Evolutionary conservation across 2,797 vertebrate genomes (phyloP), one percentile per base, ranked within the genome.

Genomic region (Oryzias sinensis): DNA sequence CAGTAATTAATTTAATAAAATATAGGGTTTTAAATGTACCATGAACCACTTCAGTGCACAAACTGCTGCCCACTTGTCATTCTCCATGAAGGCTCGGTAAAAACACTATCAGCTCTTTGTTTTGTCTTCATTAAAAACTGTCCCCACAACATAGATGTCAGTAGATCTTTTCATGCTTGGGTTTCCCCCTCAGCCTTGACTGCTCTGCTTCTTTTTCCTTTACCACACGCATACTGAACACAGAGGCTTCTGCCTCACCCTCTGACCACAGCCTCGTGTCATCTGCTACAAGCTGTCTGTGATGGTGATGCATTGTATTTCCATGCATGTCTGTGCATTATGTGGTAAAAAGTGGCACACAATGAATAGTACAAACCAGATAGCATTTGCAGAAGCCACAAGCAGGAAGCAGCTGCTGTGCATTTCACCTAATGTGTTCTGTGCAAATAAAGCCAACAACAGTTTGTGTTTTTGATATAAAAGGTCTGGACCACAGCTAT

Each of bases 401-500:
- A 17, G 68, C 16, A 56, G 20, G n/a, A 43, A 53, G 27, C n/a
- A 16, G 43, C 22, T 49, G 33, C 53, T 51, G 63, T 25, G 4
- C 43, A 20, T 61, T 73, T 53, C 14, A 52, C 53, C 46, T 70
- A 8, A 40, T 17, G 42, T 18, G 24, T 16, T 13, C 9, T 11
- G 51, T 14, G 4, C 29, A 37, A 25, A 37, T 49, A 43, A 46
- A 44, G 49, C 18, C 33, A 47, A 62, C 67, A 49, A 4, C 53
- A 62, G 25, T n/a, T 46, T 65, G 63, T 64, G 54, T 58, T 65
- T 57, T 69, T 62, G 22, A 65, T 68, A 14, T 24, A 66, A 72
- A 27, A n/a, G 41, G 18, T 33, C n/a, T 43, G 9, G 50, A 70
- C 82, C 77, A 70, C 85, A 65, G 53, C 62, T 71, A 62, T 81